phyloP scores from a whole-genome alignment of 2,888 invertebrate species.

The Drosophila bunnanda region DNA sequence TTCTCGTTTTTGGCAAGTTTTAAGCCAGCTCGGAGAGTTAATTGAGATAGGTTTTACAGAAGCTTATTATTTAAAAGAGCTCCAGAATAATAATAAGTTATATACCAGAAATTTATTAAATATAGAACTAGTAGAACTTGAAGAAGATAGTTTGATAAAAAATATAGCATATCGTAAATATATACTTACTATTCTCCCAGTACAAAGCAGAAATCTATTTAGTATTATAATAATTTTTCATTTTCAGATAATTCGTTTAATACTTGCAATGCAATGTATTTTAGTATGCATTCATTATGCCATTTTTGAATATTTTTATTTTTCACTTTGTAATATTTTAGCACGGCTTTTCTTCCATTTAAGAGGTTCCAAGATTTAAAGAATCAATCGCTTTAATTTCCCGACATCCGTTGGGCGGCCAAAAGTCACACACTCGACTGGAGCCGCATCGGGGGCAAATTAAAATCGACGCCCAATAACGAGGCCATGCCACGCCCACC shows the following conservation, averaged over 20 bases:
- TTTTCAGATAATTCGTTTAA: no score
- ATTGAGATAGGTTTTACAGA: neutral
- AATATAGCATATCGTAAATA: no score
- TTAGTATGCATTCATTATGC: no score
- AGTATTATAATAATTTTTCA: no score
- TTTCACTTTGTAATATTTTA: neutral
- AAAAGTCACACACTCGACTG: conserved; percentile 45
- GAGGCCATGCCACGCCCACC: conserved; percentile 44
- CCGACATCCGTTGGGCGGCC: conserved; percentile 9
- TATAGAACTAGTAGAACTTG: no score
- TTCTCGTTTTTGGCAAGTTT: conserved; percentile 23
- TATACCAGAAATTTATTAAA: no score
- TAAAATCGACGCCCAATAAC: conserved; percentile 65
- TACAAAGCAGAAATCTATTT: no score
- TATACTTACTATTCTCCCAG: no score
- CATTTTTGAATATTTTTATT: no score
- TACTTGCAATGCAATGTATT: no score
- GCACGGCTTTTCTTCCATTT: neutral
- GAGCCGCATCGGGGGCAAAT: conserved; percentile 48
- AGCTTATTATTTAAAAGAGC: neutral
- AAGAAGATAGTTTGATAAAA: no score
- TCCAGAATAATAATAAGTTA: no score
- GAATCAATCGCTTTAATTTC: conserved; percentile 20
- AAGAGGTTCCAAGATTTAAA: conserved; percentile 12
- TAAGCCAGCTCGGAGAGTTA: conserved; percentile 8